Base-by-base conservation (phyloP, 35 echinoderm and acorn worm species). In the Strongylocentrotus purpuratus region DNA sequence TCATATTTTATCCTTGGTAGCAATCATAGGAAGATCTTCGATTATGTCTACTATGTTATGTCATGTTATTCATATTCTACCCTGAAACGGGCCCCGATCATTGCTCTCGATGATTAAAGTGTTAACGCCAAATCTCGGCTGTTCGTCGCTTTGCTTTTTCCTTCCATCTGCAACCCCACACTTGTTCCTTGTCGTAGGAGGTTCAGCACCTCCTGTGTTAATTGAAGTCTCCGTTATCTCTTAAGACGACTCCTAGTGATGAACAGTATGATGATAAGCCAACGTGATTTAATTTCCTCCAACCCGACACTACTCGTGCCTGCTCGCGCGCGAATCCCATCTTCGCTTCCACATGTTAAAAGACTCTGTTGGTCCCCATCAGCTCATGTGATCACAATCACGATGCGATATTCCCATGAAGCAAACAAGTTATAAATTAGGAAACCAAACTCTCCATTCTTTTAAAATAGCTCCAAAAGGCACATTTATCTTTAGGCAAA, bases 161-260 rank as follows among this genome's bases (percentile, higher is more conserved):
- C 18, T 78, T 78, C 65, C 65, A 78, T 78, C 65, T 78, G 6
- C 65, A 78, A 78, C 22, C 65, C 2, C 65, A 28, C 20, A 78
- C 65, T 78, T 78, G 65, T n/a, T 78, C 28, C 65, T 78, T 78
- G 65, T 78, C 65, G 65, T 78, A 78, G 18, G 65, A 18, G 65
- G 65, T 78, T 78, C 65, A 78, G 65, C 65, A 78, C 28, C 65
- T 78, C 87, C 45, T 89, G 87, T 28, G 33, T 45, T 89, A 89
- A 89, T 89, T 89, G 87, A 89, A 89, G 45, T 89, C 87, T 89
- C 87, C 87, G 87, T 89, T 89, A 89, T 89, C 87, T 89, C 87
- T 46, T 89, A 45, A 46, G 87, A 46, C 12, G 87, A 15, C 87
- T 89, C 33, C 33, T 89, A 31, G 87, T 89, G 87, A 89, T 89